A percentile compares a stretch with the other conserved stretches of the same genome.
Conservation (phyloP, 2,797 vertebrate genomes). For the Mormyrops attenuatus region DNA sequence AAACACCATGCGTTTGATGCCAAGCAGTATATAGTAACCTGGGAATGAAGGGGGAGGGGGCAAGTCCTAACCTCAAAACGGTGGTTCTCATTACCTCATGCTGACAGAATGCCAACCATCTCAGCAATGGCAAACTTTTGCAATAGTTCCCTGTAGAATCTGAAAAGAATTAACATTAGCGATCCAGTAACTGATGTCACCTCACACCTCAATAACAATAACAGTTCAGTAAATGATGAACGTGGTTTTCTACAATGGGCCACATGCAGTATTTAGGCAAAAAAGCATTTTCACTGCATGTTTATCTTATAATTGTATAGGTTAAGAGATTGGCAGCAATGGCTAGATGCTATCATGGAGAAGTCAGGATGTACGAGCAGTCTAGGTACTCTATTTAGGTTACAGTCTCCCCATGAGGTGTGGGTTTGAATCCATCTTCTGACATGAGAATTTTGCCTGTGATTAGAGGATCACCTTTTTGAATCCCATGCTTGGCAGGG, state of each 20-base stretch:
- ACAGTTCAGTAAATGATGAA: conserved; percentile 46
- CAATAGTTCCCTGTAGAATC: conserved; percentile 53
- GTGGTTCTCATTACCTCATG: conserved; percentile 72
- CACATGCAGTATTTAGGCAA: conserved; percentile 38
- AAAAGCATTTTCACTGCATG: conserved; percentile 2
- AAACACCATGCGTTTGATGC: conserved; percentile 43
- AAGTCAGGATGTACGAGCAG: neutral
- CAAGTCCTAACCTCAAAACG: conserved; percentile 37
- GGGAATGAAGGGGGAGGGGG: conserved; percentile 27
- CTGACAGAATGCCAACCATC: conserved; percentile 69
- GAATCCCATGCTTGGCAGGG: neutral
- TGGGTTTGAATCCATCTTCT: neutral
- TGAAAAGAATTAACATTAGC: conserved; percentile 61
- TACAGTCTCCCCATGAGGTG: neutral
- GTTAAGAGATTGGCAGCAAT: neutral
- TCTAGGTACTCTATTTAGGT: neutral
- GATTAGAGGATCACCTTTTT: neutral
- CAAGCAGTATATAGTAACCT: conserved; percentile 47
- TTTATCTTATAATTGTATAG: neutral
- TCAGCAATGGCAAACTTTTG: conserved; percentile 57
- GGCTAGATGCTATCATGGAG: neutral
- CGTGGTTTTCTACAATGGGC: conserved; percentile 45
- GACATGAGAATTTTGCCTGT: neutral
- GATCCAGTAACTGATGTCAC: conserved; percentile 66
- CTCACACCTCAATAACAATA: conserved; percentile 61